Base-by-base conservation (phyloP, 2,113 vertebrate genomes). In the Clarias magur region DNA sequence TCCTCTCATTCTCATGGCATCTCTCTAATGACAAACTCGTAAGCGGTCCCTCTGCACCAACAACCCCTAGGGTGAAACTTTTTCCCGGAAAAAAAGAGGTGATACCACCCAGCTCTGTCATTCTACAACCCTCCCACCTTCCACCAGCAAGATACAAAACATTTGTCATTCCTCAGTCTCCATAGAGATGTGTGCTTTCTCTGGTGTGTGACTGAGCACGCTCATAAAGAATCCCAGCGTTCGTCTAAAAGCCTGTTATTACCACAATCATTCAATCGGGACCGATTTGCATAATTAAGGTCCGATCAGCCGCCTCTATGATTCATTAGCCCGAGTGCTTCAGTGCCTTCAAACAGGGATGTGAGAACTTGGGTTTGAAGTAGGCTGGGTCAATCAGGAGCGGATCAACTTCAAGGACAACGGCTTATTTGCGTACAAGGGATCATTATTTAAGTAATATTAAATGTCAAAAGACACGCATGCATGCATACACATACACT, bases 221-320 rank as follows among this genome's bases (percentile, higher is more conserved):
- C 90, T 89, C 89, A 92, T 92, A 94, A 94, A 92, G 87, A 92
- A 91, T 89, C 62, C 86, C 88, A 89, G 85, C 15, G 15, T 89
- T 92, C 88, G 83, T 89, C 89, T 89, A 90, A 91, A 94, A 93
- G 91, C 88, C 92, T 92, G 92, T 93, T 92, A 94, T 95, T 94
- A 94, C 92, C 90, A 89, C 92, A 91, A 95, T 95, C 94, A 93
- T 93, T 95, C 94, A 94, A 93, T 94, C 90, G 89, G 89, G 93
- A 86, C 90, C 91, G 89, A 95, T 94, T 95, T 94, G 93, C 94
- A 94, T 95, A 94, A 93, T 93, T 93, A 92, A 93, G 91, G 90
- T 91, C 87, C 87, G 91, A 93, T 90, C 92, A 90, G 87, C 79
- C 88, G 80, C 59, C 87, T 80, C 85, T 87, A 81, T 88, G 83